Conservation (phyloP, 2,797 vertebrate genomes). For the Onychomys arenicola region DNA sequence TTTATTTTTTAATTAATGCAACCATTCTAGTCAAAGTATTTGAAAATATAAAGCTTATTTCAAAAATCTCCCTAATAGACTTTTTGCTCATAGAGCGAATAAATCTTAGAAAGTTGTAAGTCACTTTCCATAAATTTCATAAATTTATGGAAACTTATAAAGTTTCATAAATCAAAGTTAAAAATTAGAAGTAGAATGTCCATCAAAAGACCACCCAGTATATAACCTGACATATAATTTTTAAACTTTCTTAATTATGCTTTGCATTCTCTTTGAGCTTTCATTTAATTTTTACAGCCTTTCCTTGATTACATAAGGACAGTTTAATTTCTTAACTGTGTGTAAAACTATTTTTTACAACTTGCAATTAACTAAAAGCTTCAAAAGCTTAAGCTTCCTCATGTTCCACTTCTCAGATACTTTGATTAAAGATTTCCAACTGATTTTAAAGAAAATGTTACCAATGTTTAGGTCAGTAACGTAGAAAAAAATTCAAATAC, state of each 20-base stretch:
- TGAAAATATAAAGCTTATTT: background rate
- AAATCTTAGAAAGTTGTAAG: background rate
- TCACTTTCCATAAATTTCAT: background rate
- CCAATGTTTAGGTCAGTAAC: background rate
- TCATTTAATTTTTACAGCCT: background rate
- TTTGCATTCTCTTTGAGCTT: background rate
- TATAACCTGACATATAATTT: background rate
- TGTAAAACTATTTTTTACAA: background rate
- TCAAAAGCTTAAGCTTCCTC: slow-evolving; percentile 44
- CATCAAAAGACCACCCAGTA: background rate
- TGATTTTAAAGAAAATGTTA: slow-evolving; percentile 42
- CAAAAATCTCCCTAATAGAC: background rate
- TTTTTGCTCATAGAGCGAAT: background rate
- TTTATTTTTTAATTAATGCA: background rate
- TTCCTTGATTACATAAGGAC: background rate
- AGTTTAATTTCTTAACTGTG: slow-evolving; percentile 30
- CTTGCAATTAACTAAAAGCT: slow-evolving; percentile 30
- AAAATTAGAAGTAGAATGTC: background rate
- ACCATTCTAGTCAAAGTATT: slow-evolving; percentile 15
- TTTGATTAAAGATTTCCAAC: slow-evolving; percentile 54
- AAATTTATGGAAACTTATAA: no score
- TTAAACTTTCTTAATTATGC: slow-evolving; percentile 3
- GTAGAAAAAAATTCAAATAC: background rate
- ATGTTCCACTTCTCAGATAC: background rate
- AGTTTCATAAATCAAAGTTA: background rate